Base-by-base conservation (phyloP, 2,113 vertebrate genomes). In the Ictalurus furcatus region DNA sequence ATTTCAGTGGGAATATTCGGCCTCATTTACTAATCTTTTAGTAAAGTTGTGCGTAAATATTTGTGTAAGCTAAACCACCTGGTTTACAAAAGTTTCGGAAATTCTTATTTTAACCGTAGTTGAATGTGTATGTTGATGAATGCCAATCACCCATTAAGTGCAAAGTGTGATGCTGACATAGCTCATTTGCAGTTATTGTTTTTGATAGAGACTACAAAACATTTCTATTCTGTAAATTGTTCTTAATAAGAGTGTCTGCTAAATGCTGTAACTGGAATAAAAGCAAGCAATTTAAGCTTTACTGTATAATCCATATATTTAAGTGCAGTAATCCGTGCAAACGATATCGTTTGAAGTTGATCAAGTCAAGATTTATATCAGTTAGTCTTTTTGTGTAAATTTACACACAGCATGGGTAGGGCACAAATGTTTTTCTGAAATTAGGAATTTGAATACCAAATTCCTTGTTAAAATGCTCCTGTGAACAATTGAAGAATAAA, bases 1-100 rank as follows among this genome's bases (percentile, higher is more conserved):
- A 81, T 87, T 87, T 87, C 86, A 67, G 74, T 52, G 37, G 48
- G 78, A 80, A 80, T 28, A 30, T 16, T 3, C 48, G 13, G 28
- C 28, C 48, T 16, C 76, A 80, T 80, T 59, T 59, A 59, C 59
- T 19, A 58, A 59, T 82, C 54, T 82, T 34, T 59, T 23, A 44
- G 14, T 4, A 34, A 82, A 59, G 8, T 82, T 82, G 80, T 59
- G 17, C 23, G 19, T 14, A 59, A 82, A 78, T 48, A 12, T 48
- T 48, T 78, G 74, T 52, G 19, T 44, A 74, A 19, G 34, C 19
- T 23, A 16, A 78, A 52, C 40, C 17, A 5, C 5, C 25, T 4
- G 30, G 34, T n/a, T 67, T n/a, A n/a, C 9, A 71, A 34, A 71
- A 34, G 30, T 34, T 34, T 71, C 30, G 1, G 63, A 67, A 67